Conservation (phyloP, 1,140 invertebrate species). For the Orius laevigatus region DNA sequence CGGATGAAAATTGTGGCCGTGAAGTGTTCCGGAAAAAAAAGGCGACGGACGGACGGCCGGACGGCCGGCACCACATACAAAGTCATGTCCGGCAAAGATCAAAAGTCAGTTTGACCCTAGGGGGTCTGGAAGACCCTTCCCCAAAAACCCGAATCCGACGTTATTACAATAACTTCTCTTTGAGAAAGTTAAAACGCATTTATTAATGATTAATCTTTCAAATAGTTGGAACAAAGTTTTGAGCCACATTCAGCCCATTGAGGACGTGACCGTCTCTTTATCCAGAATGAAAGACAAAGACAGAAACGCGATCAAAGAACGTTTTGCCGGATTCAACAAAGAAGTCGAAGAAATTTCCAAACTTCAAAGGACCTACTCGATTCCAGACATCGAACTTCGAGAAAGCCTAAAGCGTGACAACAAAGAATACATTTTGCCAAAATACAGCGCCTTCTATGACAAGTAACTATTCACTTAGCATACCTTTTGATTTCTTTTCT, state of each 20-base stretch:
- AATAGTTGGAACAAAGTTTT: slow-evolving; percentile 67
- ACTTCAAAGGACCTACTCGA: slow-evolving; percentile 77
- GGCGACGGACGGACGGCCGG: no score
- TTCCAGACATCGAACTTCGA: slow-evolving; percentile 77
- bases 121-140: no score
- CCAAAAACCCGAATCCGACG: no score
- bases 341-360: slow-evolving; percentile 80
- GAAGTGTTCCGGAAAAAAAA: no score
- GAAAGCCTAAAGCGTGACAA: slow-evolving; percentile 70
- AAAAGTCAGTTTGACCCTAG: no score
- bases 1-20: no score
- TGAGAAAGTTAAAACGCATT: no score
- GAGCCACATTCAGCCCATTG: slow-evolving; percentile 46
- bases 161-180: no score
- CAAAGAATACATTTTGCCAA: slow-evolving; percentile 67
- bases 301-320: slow-evolving; percentile 81
- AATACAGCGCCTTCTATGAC: slow-evolving; percentile 64
- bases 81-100: no score
- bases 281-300: slow-evolving; percentile 75
- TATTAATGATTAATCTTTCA: not conserved
- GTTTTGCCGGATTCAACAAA: slow-evolving; percentile 83
- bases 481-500: not conserved
- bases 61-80: no score
- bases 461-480: slow-evolving; percentile 32
- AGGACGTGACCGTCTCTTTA: slow-evolving; percentile 44